A percentile compares a stretch with the other conserved stretches of the same genome.
Conservation (phyloP, 2,113 vertebrate genomes). For the Dipodomys spectabilis region DNA sequence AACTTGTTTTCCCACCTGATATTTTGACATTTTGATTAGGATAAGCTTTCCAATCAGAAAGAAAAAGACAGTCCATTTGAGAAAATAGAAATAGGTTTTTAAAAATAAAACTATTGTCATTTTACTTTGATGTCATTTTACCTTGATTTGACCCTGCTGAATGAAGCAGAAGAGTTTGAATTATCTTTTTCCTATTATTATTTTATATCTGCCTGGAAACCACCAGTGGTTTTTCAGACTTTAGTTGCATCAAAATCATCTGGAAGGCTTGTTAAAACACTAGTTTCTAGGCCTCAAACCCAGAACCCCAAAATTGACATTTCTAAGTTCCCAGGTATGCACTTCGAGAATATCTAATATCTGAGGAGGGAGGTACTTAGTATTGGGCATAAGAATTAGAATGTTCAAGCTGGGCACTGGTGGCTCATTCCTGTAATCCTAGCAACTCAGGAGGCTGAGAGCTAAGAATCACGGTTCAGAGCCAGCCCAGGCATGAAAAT, state of each 20-base stretch:
- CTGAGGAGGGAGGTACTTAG: not conserved
- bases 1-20: slow-evolving; percentile 28
- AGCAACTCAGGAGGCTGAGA: no score
- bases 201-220: slow-evolving; percentile 25
- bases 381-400: not conserved
- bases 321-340: slow-evolving; percentile 53
- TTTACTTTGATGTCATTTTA: slow-evolving; percentile 64
- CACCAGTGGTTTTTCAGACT: slow-evolving; percentile 53
- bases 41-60: slow-evolving; percentile 41
- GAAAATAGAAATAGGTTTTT: slow-evolving; percentile 62
- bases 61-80: slow-evolving; percentile 72
- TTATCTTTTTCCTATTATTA: slow-evolving; percentile 20
- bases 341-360: slow-evolving; percentile 49
- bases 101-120: slow-evolving; percentile 72
- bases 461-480: no score
- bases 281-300: not conserved
- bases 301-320: not conserved
- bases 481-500: no score
- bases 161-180: slow-evolving; percentile 54
- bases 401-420: not conserved
- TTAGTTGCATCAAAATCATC: slow-evolving; percentile 35
- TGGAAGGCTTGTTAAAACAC: slow-evolving; percentile 29
- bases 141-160: slow-evolving; percentile 66
- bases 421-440: no score
- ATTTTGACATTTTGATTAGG: slow-evolving; percentile 68